Percentiles rank a stretch among this genome's conserved stretches.
phyloP scores from a whole-genome alignment of 2,113 vertebrate species.

The Phrynosoma blainvillii region DNA sequence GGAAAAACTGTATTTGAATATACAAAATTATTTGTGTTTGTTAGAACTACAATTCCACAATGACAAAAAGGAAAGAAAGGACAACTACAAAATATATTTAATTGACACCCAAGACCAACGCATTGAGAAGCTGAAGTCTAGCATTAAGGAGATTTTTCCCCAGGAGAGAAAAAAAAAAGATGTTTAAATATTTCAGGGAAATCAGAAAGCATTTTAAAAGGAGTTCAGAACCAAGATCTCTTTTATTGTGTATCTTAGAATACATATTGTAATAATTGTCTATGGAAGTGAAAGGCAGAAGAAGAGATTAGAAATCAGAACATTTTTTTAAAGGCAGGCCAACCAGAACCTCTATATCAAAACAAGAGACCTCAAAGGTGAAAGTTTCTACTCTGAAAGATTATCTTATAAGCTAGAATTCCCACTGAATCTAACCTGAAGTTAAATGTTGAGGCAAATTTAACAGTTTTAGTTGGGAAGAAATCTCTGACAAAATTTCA shows the following conservation, averaged over 20 bases:
- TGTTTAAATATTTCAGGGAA: background rate
- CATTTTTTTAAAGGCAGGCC: no score
- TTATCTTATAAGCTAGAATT: background rate
- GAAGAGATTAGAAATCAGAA: background rate
- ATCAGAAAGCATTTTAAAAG: background rate
- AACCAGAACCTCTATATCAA: background rate
- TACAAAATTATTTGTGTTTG: background rate
- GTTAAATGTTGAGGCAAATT: background rate
- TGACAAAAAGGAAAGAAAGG: background rate
- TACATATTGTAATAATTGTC: background rate
- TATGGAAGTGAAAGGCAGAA: background rate
- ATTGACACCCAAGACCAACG: background rate
- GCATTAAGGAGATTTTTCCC: background rate
- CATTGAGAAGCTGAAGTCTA: background rate
- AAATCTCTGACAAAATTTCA: background rate
- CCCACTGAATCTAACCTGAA: background rate
- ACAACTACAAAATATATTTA: background rate
- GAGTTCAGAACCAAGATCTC: background rate
- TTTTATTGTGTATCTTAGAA: background rate
- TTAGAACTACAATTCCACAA: background rate
- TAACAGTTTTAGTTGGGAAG: background rate
- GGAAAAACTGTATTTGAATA: conserved; percentile 7
- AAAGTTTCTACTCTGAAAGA: background rate
- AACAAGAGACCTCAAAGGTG: background rate
- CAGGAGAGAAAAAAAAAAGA: background rate